Conservation (phyloP, 2,888 invertebrate genomes). For the Patella pellucida region DNA sequence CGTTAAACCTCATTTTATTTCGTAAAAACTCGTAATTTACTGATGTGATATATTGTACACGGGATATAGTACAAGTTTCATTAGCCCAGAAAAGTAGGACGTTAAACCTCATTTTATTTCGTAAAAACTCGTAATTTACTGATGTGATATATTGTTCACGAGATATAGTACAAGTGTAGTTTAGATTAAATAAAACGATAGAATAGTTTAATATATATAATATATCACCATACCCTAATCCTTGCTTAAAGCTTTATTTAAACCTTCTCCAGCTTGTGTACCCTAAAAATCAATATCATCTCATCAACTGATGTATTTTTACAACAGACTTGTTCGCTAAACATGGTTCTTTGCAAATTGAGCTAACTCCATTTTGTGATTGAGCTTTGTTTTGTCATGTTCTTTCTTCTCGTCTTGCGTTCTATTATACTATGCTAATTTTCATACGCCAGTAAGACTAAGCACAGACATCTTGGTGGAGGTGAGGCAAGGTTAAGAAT, state of each 20-base stretch:
- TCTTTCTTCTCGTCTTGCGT: neutral
- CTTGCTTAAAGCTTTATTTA: slow-evolving; percentile 3
- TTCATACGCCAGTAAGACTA: slow-evolving; percentile 1
- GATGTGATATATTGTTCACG: no score
- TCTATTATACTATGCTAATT: slow-evolving; percentile 8
- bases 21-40: no score
- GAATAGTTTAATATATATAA: no score
- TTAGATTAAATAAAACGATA: no score
- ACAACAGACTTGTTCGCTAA: slow-evolving; percentile 2
- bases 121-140: no score
- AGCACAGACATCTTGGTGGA: neutral
- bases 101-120: no score
- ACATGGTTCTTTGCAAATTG: slow-evolving; percentile 7
- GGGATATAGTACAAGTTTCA: no score
- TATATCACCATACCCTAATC: neutral
- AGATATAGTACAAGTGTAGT: no score
- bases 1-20: no score
- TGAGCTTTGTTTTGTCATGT: slow-evolving; percentile 2
- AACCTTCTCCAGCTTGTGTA: neutral
- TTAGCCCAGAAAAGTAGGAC: no score
- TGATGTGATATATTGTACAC: no score
- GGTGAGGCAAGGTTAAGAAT: neutral
- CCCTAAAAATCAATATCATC: slow-evolving; percentile 1
- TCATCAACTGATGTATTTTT: slow-evolving; percentile 7
- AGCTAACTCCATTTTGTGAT: neutral